Evolutionary conservation across 2,797 vertebrate species (phyloP).

Genomic region (Knipowitschia caucasica): DNA sequence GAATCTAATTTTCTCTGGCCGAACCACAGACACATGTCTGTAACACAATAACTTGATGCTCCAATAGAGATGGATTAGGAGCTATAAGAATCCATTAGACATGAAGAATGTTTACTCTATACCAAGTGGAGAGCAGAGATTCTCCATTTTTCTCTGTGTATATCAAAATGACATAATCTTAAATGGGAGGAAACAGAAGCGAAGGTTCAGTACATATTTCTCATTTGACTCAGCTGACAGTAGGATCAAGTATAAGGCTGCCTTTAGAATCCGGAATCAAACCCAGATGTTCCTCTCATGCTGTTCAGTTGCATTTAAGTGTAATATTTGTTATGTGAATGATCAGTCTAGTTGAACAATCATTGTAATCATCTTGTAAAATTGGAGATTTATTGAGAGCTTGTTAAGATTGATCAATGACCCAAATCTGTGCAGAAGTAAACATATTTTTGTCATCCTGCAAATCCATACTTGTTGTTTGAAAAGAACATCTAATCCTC

Average conservation of each 20-base stretch:
- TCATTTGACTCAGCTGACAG: conserved; percentile 68
- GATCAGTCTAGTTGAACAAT: neutral
- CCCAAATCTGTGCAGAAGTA: conserved; percentile 1
- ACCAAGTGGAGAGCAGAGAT: conserved; percentile 53
- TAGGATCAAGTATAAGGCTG: conserved; percentile 54
- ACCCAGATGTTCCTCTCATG: conserved; percentile 51
- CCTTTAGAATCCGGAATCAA: conserved; percentile 54
- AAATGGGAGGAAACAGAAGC: conserved; percentile 71
- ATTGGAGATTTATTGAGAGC: too few relatives aligned
- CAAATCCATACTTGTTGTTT: neutral
- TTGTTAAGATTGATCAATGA: neutral
- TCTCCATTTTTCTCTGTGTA: conserved; percentile 68
- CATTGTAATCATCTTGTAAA: too few relatives aligned
- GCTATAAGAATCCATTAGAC: conserved; percentile 47
- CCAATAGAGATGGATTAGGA: conserved; percentile 72
- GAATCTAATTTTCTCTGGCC: conserved; percentile 58
- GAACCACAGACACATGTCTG: conserved; percentile 71
- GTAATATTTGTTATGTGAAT: conserved; percentile 5
- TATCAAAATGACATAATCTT: conserved; percentile 75
- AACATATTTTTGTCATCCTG: neutral
- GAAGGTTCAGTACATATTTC: conserved; percentile 67
- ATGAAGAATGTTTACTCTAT: conserved; percentile 68
- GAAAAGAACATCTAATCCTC: neutral
- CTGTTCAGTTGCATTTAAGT: conserved; percentile 34
- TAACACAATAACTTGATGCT: conserved; percentile 65